Evolutionary conservation across 2,888 invertebrate species (phyloP).

Genomic region (Tanytarsus gracilentus): DNA sequence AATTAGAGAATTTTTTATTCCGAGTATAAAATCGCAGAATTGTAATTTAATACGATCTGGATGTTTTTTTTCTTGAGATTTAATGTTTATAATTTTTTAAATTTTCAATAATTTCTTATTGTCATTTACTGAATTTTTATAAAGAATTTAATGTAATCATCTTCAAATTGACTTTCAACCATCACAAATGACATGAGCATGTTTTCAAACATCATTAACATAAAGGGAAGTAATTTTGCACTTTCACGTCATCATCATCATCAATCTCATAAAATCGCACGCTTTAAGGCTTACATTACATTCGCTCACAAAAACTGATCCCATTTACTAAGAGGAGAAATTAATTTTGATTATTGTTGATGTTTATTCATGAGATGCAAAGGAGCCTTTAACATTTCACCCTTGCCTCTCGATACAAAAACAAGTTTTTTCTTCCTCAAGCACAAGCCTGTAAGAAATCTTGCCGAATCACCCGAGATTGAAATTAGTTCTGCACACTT

Average conservation of each 20-base stretch:
- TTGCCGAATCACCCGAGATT: background rate
- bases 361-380: conserved; percentile 26
- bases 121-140: too few relatives aligned
- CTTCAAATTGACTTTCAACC: too few relatives aligned
- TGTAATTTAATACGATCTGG: too few relatives aligned
- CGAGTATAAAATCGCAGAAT: too few relatives aligned
- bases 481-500: conserved; percentile 14
- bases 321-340: background rate
- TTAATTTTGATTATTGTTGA: conserved; percentile 26
- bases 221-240: too few relatives aligned
- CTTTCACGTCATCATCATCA: background rate
- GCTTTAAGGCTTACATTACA: conserved; percentile 22
- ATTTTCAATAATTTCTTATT: too few relatives aligned
- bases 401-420: background rate
- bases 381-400: background rate
- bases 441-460: background rate
- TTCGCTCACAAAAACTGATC: background rate
- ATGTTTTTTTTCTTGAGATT: too few relatives aligned
- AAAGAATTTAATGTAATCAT: too few relatives aligned
- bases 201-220: too few relatives aligned
- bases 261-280: conserved; percentile 22
- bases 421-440: background rate
- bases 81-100: too few relatives aligned
- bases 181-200: too few relatives aligned
- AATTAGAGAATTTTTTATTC: too few relatives aligned